Conservation (phyloP, 1,140 invertebrate genomes). For the Eurosta solidaginis region DNA sequence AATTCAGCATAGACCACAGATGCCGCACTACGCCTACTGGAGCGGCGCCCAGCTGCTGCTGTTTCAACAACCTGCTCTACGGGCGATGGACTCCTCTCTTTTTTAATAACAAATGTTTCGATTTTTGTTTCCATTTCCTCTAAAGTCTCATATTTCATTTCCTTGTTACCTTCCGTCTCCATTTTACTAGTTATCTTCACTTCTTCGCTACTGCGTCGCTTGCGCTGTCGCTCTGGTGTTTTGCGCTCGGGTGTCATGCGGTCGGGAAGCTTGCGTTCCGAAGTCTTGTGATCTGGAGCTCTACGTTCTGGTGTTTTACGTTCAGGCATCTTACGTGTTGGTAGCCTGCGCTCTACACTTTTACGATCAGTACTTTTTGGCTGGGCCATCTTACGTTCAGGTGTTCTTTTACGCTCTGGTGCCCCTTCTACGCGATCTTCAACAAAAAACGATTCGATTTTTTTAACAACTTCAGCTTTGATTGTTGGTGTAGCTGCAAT, state of each 20-base stretch:
- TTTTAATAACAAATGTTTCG: constrained; percentile 17
- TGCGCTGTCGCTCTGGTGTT: constrained; percentile 40
- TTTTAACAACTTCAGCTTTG: not conserved
- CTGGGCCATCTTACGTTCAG: not conserved
- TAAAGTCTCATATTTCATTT: not conserved
- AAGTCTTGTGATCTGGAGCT: not conserved
- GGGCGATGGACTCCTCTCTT: constrained; percentile 18
- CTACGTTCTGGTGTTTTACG: not conserved
- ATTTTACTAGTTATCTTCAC: not conserved
- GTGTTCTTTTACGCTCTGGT: not conserved
- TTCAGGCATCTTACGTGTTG: constrained; percentile 9
- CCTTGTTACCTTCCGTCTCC: not conserved
- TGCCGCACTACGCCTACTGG: constrained; percentile 47
- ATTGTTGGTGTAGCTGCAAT: not conserved
- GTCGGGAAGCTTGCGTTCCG: not conserved
- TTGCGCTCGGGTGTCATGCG: constrained; percentile 8
- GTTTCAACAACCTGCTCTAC: not conserved
- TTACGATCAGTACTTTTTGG: not conserved
- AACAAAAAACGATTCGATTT: not conserved
- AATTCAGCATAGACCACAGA: constrained; percentile 45
- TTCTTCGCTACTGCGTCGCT: constrained; percentile 53
- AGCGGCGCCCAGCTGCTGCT: constrained; percentile 38
- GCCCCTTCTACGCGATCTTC: not conserved
- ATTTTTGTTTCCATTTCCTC: not conserved
- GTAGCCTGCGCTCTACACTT: not conserved